phyloP scores from a whole-genome alignment of 2,888 invertebrate genomes.

The Strigamia transsilvanica region DNA sequence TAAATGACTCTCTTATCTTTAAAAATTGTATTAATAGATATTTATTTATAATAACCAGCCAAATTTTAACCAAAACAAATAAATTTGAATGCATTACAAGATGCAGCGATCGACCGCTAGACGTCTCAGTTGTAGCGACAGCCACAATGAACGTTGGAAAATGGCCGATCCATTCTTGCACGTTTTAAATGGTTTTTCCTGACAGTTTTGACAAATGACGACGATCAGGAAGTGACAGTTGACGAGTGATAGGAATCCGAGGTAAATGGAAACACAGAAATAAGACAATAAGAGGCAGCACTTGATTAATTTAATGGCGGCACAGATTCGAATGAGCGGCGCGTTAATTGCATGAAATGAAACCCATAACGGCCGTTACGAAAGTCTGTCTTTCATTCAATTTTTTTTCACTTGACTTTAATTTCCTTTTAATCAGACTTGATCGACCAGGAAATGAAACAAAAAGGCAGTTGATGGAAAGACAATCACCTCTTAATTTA shows the following conservation, averaged over 20 bases:
- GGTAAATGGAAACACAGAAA: not conserved
- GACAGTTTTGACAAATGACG: not conserved
- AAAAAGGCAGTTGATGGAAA: not conserved
- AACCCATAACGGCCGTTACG: not conserved
- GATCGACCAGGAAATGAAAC: not conserved
- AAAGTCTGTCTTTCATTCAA: not conserved
- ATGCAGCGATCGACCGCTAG: no score
- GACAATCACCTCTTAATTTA: no score
- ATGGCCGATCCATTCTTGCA: not conserved
- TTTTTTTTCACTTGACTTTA: not conserved
- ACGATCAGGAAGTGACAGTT: not conserved
- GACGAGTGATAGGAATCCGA: not conserved
- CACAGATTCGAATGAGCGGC: not conserved
- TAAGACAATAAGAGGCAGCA: not conserved
- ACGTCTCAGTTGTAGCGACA: no score
- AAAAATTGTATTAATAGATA: no score
- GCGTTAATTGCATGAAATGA: constrained; percentile 7
- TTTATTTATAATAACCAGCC: no score
- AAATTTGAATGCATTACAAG: no score
- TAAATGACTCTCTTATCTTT: no score
- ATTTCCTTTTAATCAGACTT: constrained; percentile 3
- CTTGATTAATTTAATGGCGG: not conserved
- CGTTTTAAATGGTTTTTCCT: not conserved
- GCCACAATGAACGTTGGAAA: no score
- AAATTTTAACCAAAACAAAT: no score